These are phyloP conservation scores for Lissocephala sabroskyi DNA, from an alignment of 2,888 invertebrate species.

Conservation along the genomic window DNA sequence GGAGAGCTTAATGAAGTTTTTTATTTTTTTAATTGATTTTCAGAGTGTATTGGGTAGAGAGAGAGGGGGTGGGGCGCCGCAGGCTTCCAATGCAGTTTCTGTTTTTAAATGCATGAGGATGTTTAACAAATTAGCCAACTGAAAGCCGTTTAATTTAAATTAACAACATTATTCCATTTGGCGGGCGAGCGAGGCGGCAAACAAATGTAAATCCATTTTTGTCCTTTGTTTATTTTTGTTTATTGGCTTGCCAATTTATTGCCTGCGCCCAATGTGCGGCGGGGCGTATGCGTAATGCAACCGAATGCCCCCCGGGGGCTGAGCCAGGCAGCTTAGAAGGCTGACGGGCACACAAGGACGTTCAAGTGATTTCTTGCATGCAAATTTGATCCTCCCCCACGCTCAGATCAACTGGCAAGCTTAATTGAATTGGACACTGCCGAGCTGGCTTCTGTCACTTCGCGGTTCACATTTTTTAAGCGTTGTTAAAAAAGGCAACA, in stretches of 20 bases:
- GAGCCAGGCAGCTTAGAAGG: no score
- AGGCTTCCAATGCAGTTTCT: no score
- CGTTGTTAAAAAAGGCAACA: no score
- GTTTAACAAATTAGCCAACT: conserved; percentile 3
- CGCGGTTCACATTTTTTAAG: no score
- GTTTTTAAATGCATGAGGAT: no score
- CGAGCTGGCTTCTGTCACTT: background rate
- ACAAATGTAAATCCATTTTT: background rate
- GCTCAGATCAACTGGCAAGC: no score
- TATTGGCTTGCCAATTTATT: background rate
- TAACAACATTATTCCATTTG: background rate
- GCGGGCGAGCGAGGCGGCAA: background rate
- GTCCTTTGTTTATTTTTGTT: background rate
- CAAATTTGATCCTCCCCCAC: background rate
- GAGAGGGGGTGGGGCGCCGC: no score
- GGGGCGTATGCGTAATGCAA: conserved; percentile 53
- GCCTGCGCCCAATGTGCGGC: conserved; percentile 11
- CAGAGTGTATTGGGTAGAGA: no score
- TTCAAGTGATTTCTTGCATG: no score
- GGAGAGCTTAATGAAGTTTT: no score
- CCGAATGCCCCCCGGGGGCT: background rate
- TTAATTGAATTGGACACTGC: background rate
- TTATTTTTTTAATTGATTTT: no score
- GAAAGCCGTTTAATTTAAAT: conserved; percentile 1
- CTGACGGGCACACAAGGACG: no score